Evolutionary conservation across 2,113 vertebrate genomes (phyloP), one percentile per base, ranked within the genome.

Genomic region (Lethenteron camtschaticum): DNA sequence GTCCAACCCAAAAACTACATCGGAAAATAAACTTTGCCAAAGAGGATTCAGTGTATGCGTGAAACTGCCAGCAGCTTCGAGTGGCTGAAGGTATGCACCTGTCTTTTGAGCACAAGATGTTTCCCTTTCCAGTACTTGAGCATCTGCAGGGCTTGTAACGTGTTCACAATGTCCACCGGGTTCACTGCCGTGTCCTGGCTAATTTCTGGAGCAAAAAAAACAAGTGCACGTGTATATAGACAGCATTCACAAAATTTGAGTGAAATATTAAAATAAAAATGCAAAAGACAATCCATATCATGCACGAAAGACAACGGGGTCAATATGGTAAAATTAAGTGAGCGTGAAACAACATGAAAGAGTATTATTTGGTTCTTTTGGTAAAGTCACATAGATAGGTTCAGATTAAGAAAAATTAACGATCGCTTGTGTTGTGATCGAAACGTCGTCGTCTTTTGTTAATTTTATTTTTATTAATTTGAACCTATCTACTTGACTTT

Each of bases 81-180:
- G 24, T 70, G 56, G 1, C 18, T 9, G 70, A 68, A 1, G 1
- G n/a, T 8, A 14, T 78, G 79, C 77, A 92, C 94, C 86, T 96
- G 94, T 83, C 94, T 85, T 75, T 99, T 99, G 72, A 99, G 79
- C 68, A 96, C 94, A 72, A 96, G 78, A 76, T 99, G 92, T 60
- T 99, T 99, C 72, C 94, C 94, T 74, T 96, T 99, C 94, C 94
- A 96, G 74, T 99, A 99, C 73, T 99, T 99, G 68, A 99, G 86
- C 92, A 99, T 99, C 82, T 99, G 94, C 68, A 99, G 88, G 1
- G 91, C 89, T 82, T 99, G 94, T 78, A 96, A 81, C 0, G 94
- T 99, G 81, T 90, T 99, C 68, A 96, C 94, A 2, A 99, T 99
- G 80, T 99, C 94, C 68, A 99, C 92, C 0, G 94, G 90, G 74